Evolutionary conservation across 2,888 invertebrate species (phyloP).

Genomic region (Cataglyphis cursor): DNA sequence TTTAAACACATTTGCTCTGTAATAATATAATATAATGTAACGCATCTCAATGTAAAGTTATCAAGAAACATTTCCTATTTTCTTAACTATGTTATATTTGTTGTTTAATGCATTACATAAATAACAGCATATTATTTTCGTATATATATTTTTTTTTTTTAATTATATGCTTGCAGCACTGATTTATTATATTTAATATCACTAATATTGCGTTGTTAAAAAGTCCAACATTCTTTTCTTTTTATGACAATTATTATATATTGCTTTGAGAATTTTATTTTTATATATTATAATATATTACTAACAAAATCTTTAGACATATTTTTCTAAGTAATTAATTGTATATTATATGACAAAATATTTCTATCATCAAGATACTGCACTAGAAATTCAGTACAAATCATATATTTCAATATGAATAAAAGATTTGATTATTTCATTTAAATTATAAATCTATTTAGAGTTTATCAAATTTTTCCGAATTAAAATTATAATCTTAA

Average conservation of each 20-base stretch:
- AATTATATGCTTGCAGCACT: not conserved
- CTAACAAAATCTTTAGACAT: not conserved
- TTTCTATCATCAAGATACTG: not conserved
- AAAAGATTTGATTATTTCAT: not conserved
- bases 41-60: not conserved
- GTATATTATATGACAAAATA: not conserved
- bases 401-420: not conserved
- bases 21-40: slow-evolving; percentile 1
- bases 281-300: not conserved
- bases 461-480: not conserved
- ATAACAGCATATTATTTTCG: not conserved
- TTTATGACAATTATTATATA: not conserved
- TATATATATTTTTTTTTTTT: not conserved
- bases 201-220: not conserved
- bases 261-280: not conserved
- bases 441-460: not conserved
- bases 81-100: not conserved
- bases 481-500: not conserved
- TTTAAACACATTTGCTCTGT: slow-evolving; percentile 11
- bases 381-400: not conserved
- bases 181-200: not conserved
- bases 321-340: not conserved
- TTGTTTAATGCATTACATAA: not conserved
- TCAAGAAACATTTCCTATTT: not conserved
- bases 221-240: not conserved